Base-by-base conservation (phyloP, 1,140 invertebrate species). In the Ephestia elutella region DNA sequence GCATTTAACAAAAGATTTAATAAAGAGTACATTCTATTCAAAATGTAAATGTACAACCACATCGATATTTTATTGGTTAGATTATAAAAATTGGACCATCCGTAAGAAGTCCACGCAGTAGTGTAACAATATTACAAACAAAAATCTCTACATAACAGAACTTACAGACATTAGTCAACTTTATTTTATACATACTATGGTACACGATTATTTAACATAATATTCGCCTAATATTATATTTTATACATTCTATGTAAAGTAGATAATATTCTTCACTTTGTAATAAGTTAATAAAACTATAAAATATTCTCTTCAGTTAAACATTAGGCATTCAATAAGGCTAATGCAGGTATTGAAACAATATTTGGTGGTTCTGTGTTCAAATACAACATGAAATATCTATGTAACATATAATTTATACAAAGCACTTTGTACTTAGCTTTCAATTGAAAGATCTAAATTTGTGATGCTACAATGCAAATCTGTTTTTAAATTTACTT, bases 271-370 rank as follows among this genome's bases (percentile, higher is more conserved):
- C 72, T 82, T 78, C 70, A 77, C 75, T 83, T 82, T 82, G 75
- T 86, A 88, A 88, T 86, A 88, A 88, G 86, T 88, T 88, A 88
- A 88, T 88, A 86, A 87, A 87, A 87, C 82, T 86, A 87, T 87
- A 86, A 85, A 87, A 86, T 85, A 87, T 85, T 77, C 72, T 87
- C 81, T 84, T 84, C 82, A 85, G 75, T 86, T 79, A 84, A 81
- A 82, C 75, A 75, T 83, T 83, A 87, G 82, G 85, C 85, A 84
- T 80, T 82, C 75, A 70, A 77, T 87, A 87, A 87, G 85, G 85
- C 85, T 87, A 87, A 87, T 81, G 82, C 73, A 80, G 73, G 78
- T 85, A 79, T 78, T 81, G 80, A 80, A 87, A 83, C 78, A 80
- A 86, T 85, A 83, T 85, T 87, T 87, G 82, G 85, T 85, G 78